Evolutionary conservation across 2,113 vertebrate species (phyloP), one percentile per base, ranked within the genome.

Genomic region (Pseudorhombus dupliciocellatus): DNA sequence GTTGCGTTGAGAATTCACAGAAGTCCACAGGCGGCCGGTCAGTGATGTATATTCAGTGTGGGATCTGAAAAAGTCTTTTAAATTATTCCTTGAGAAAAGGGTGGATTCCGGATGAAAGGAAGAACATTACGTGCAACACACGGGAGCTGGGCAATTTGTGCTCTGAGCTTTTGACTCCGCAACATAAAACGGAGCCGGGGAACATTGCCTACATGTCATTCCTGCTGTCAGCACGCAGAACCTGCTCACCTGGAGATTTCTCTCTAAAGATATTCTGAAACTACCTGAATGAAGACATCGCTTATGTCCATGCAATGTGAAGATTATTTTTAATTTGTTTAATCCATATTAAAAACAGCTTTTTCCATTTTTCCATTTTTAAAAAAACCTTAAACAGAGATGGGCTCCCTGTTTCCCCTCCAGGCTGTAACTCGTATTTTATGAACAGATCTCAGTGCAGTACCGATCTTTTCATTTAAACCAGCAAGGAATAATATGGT

Each of bases 81-180:
- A 74, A 77, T 71, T 52, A 72, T 70, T 80, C 18, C 18, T 24
- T 66, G 28, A 46, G 22, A 28, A n/a, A n/a, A 31, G 7, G 28
- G 42, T 58, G 63, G 31, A 52, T 64, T 57, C 26, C 64, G 6
- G 21, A 57, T 40, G 21, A 75, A 70, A 69, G 60, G 30, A 16
- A n/a, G 44, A 70, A 71, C 24, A 61, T 44, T 44, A 72, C 28
- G 24, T 44, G 5, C 21, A 51, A 8, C 18, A 40, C 3, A 0
- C 42, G 34, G 5, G 21, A 5, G 4, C n/a, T 44, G 64, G 50
- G 22, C 25, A 60, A 57, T 40, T 18, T 1, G 2, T 42, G 24
- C 52, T 75, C 44, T 40, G 8, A 56, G 70, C 16, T 30, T 66
- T 76, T 70, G n/a, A 42, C 25, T 71, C 12, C 11, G 12, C 58